Base-by-base conservation (phyloP, 53 echinoderm and acorn worm species). In the Apostichopus leukothele region DNA sequence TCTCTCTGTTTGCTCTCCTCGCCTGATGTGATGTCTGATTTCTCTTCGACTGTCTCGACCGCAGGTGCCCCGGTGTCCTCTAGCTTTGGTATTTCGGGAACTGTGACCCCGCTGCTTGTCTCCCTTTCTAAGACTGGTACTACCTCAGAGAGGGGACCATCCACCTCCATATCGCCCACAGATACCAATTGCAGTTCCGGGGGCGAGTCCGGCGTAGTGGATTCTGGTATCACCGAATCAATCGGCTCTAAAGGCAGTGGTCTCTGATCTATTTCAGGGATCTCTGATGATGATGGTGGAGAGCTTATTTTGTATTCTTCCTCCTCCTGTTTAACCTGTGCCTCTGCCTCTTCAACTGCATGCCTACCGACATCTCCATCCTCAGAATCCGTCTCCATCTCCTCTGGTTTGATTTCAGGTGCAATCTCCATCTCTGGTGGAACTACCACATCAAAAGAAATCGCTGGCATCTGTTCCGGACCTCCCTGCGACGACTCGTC, bases 71-170 rank as follows among this genome's bases (percentile, higher is more conserved):
- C 71, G 23, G 87, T 60, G 5, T 51, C 14, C 14, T 88, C 88
- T 13, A 52, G 16, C 18, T 88, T 73, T 12, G 76, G 88, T 52
- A 86, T 90, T 14, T 90, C 90, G 12, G 87, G 90, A 67, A 90
- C 90, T 90, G 90, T 88, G 18, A 67, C 68, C 20, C 89, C 92
- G 13, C 67, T 73, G 8, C 75, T 77, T 3, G 23, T 78, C 4
- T 12, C 89, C 68, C 67, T 51, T 16, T 61, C 78, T 16, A 77
- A 50, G 3, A 57, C 80, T 39, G 39, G 54, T 4, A 67, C 39
- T 7, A 27, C 13, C 25, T 53, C 83, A 54, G 59, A 52, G 59
- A 20, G 23, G n/a, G 55, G 55, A 19, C 53, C 53, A 12, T 26
- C 68, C 19, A 67, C 22, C 86, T 86, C 51, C 63, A 59, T 68